Evolutionary conservation across 1,140 invertebrate genomes (phyloP).

Genomic region (Aphelinus certus): DNA sequence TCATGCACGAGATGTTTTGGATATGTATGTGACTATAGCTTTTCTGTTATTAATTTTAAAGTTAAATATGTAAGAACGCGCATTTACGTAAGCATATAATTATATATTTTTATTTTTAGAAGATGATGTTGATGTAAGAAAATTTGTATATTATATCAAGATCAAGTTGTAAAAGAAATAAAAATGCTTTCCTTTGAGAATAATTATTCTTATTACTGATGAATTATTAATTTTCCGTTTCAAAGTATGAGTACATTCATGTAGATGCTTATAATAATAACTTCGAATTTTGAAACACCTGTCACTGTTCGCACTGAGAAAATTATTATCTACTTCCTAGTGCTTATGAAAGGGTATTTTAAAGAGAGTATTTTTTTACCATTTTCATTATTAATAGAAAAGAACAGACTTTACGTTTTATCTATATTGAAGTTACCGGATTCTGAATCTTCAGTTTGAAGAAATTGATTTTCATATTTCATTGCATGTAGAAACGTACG

Average conservation of each 20-base stretch:
- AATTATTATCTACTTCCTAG: too few relatives aligned
- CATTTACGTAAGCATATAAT: slow-evolving; percentile 42
- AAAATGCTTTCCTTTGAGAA: slow-evolving; percentile 29
- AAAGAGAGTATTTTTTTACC: too few relatives aligned
- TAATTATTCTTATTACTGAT: neutral
- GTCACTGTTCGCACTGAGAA: too few relatives aligned
- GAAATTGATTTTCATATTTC: too few relatives aligned
- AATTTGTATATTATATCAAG: slow-evolving; percentile 59
- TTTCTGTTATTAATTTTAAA: slow-evolving; percentile 57
- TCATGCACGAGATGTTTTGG: slow-evolving; percentile 38
- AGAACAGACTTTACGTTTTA: too few relatives aligned
- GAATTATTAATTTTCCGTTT: neutral
- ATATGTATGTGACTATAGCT: slow-evolving; percentile 44
- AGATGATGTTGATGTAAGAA: slow-evolving; percentile 48
- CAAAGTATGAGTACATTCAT: neutral
- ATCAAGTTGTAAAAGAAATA: slow-evolving; percentile 22
- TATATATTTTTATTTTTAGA: slow-evolving; percentile 55
- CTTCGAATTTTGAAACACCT: too few relatives aligned
- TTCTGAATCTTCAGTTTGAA: too few relatives aligned
- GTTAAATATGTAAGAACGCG: slow-evolving; percentile 40
- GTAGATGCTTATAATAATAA: neutral
- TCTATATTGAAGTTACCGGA: too few relatives aligned
- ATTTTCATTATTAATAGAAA: too few relatives aligned
- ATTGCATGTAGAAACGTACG: too few relatives aligned
- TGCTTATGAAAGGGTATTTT: too few relatives aligned